phyloP scores from a whole-genome alignment of 2,888 invertebrate genomes.

The Abrostola tripartita region DNA sequence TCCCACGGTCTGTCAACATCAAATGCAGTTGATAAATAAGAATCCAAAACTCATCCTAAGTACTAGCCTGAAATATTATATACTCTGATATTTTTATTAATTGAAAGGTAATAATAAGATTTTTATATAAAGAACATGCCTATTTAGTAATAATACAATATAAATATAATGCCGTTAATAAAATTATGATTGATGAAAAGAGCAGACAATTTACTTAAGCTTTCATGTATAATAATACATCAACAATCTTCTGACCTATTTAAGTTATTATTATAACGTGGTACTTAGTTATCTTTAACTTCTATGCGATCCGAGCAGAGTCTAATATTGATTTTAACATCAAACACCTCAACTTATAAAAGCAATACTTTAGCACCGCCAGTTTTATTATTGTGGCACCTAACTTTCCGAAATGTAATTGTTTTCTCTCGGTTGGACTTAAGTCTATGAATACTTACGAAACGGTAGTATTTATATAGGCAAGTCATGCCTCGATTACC shows the following conservation, averaged over 20 bases:
- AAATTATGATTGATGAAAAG: too few species aligned
- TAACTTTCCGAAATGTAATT: constrained; percentile 1
- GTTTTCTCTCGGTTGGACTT: neutral
- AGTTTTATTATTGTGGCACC: neutral
- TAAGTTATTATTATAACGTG: constrained; percentile 32
- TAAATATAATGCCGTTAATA: too few species aligned
- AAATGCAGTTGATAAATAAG: neutral
- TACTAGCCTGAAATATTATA: too few species aligned
- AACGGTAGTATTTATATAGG: neutral
- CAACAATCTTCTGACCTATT: constrained; percentile 25
- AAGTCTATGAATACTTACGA: neutral
- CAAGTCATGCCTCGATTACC: neutral
- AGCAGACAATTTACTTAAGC: neutral
- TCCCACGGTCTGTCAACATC: neutral
- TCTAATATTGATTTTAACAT: constrained; percentile 34
- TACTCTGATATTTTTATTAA: too few species aligned
- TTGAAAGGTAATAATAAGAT: too few species aligned
- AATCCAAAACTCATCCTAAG: too few species aligned
- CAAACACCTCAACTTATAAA: constrained; percentile 7
- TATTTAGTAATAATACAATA: too few species aligned
- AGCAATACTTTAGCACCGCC: neutral
- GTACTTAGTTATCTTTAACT: constrained; percentile 31
- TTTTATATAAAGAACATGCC: too few species aligned
- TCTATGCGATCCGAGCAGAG: constrained; percentile 4
- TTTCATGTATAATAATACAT: constrained; percentile 19